phyloP scores from a whole-genome alignment of 2,888 invertebrate species.

The Unio pictorum region DNA sequence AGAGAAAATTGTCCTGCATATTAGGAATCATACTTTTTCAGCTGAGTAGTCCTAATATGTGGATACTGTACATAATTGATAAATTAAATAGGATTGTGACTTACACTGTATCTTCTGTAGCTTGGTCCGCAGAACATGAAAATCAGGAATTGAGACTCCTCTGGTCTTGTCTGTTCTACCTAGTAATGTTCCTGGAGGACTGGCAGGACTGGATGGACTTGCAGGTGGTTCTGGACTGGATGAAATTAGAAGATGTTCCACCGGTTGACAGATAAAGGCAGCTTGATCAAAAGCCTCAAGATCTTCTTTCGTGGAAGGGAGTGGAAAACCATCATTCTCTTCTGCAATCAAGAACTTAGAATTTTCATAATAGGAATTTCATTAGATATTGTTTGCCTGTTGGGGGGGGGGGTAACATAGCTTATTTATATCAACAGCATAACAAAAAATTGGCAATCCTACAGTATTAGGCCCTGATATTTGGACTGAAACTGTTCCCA shows the following conservation, averaged over 20 bases:
- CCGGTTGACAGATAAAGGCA: constrained; percentile 23
- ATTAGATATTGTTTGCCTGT: too few species aligned
- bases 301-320: constrained; percentile 52
- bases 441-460: too few species aligned
- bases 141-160: constrained; percentile 36
- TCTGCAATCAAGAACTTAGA: constrained; percentile 20
- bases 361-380: too few species aligned
- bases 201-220: background rate
- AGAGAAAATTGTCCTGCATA: too few species aligned
- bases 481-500: too few species aligned
- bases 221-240: constrained; percentile 1
- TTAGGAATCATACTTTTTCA: too few species aligned
- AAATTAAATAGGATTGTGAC: background rate
- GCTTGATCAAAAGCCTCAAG: constrained; percentile 49
- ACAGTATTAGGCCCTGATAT: too few species aligned
- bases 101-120: constrained; percentile 39
- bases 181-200: constrained; percentile 3
- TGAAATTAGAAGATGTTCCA: constrained; percentile 8
- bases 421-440: too few species aligned
- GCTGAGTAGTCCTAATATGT: too few species aligned
- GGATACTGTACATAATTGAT: too few species aligned
- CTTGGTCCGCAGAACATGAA: constrained; percentile 31
- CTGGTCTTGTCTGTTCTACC: constrained; percentile 2
- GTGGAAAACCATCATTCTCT: constrained; percentile 58
- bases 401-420: too few species aligned